A percentile compares a stretch with the other conserved stretches of the same genome.
Conservation (phyloP, 2,888 invertebrate species). For the Serripes groenlandicus region DNA sequence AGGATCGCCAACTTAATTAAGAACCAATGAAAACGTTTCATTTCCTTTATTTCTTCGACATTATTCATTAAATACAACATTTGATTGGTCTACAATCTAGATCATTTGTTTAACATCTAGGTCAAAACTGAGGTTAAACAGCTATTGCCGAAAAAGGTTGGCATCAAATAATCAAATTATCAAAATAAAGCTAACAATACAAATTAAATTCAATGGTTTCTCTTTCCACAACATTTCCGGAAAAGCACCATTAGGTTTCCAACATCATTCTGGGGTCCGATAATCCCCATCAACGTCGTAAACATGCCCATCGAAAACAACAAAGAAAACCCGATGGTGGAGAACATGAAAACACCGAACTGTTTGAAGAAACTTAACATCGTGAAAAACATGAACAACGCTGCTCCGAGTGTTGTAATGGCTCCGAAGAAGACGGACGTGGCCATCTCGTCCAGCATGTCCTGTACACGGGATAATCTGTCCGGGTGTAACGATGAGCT, state of each 20-base stretch:
- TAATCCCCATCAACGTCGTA: constrained; percentile 71
- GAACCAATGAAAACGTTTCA: too few relatives aligned
- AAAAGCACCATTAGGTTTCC: constrained; percentile 38
- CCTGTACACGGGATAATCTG: constrained; percentile 69
- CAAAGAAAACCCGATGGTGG: constrained; percentile 80
- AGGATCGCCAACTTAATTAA: too few relatives aligned
- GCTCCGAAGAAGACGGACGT: constrained; percentile 81
- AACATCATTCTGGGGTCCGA: constrained; percentile 73
- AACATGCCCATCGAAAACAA: constrained; percentile 77
- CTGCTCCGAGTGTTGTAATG: constrained; percentile 80
- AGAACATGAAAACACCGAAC: constrained; percentile 81
- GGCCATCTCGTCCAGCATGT: constrained; percentile 74
- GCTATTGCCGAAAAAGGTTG: too few relatives aligned
- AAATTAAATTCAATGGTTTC: too few relatives aligned
- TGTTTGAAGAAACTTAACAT: constrained; percentile 79
- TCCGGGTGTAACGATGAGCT: constrained; percentile 63
- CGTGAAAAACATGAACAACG: constrained; percentile 78
- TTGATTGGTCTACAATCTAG: too few relatives aligned
- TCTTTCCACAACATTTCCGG: not conserved
- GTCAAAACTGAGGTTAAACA: too few relatives aligned
- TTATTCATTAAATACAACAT: too few relatives aligned
- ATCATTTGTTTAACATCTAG: too few relatives aligned
- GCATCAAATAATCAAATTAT: too few relatives aligned
- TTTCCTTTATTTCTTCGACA: too few relatives aligned
- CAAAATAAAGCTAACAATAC: too few relatives aligned